These are phyloP conservation scores for Biston betularia DNA, from an alignment of 2,888 invertebrate species.

Conservation along the genomic window DNA sequence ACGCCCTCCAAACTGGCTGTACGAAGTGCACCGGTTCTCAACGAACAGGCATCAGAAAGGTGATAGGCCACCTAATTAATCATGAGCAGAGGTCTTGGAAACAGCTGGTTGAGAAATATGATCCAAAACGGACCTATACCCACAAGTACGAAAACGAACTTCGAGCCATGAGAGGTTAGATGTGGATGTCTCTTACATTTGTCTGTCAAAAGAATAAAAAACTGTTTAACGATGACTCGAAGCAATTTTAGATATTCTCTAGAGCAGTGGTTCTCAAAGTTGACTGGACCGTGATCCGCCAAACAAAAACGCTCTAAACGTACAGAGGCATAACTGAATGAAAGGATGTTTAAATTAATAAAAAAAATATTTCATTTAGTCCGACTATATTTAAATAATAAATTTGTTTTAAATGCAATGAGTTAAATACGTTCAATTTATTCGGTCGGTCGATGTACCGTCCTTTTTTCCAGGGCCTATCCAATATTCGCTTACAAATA, in stretches of 20 bases:
- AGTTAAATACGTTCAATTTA: too few species aligned
- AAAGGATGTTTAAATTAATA: too few species aligned
- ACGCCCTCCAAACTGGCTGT: constrained; percentile 76
- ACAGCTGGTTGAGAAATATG: constrained; percentile 72
- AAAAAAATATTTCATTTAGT: too few species aligned
- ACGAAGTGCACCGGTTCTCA: constrained; percentile 70
- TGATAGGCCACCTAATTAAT: constrained; percentile 70
- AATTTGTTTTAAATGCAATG: too few species aligned
- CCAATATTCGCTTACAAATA: too few species aligned
- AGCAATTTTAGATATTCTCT: neutral
- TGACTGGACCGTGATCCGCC: too few species aligned
- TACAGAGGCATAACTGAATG: too few species aligned
- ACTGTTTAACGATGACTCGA: neutral
- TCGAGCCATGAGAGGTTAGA: constrained; percentile 31
- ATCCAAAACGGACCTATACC: constrained; percentile 67
- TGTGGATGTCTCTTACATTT: too few species aligned
- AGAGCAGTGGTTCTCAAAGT: neutral
- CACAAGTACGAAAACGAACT: constrained; percentile 72
- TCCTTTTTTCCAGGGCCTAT: too few species aligned
- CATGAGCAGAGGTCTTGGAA: constrained; percentile 70
- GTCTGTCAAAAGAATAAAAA: too few species aligned
- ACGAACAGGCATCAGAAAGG: constrained; percentile 65
- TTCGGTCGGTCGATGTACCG: too few species aligned
- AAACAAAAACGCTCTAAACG: neutral
- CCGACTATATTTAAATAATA: too few species aligned